Conservation (phyloP, 1,140 invertebrate genomes). For the Catajapyx aquilonaris region DNA sequence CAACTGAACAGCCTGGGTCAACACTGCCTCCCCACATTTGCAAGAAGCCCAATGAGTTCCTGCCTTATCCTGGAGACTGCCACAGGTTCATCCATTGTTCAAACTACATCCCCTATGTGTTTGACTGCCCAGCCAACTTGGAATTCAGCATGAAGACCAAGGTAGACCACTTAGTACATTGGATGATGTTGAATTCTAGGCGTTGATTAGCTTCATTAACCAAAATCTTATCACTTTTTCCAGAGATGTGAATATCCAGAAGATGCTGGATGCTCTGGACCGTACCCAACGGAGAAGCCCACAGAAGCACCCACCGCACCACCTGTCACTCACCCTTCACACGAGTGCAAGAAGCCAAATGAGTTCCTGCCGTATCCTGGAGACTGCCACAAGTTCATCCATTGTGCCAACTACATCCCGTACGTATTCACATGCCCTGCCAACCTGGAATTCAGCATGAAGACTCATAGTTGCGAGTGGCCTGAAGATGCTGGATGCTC, state of each 20-base stretch:
- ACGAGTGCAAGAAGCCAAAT: not conserved
- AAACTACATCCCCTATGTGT: not conserved
- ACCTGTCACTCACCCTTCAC: not conserved
- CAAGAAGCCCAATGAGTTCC: no score
- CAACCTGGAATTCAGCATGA: slow-evolving; percentile 12
- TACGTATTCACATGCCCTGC: slow-evolving; percentile 9
- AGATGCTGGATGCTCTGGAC: slow-evolving; percentile 8
- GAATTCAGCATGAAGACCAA: not conserved
- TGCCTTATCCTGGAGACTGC: not conserved
- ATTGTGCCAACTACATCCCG: slow-evolving; percentile 9
- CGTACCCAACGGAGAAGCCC: not conserved
- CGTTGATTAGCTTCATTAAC: no score
- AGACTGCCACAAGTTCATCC: slow-evolving; percentile 9
- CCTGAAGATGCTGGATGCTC: no score
- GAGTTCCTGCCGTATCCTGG: slow-evolving; percentile 8
- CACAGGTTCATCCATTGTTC: not conserved
- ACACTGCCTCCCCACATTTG: not conserved
- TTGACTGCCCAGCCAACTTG: not conserved
- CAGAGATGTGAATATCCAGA: slow-evolving; percentile 10
- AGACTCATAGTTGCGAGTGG: slow-evolving; percentile 12
- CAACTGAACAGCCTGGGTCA: no score
- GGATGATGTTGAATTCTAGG: no score
- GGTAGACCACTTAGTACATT: no score
- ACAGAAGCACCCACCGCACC: not conserved
- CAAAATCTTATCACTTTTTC: no score